Conservation (phyloP, 2,797 vertebrate genomes). For the Oreortyx pictus region DNA sequence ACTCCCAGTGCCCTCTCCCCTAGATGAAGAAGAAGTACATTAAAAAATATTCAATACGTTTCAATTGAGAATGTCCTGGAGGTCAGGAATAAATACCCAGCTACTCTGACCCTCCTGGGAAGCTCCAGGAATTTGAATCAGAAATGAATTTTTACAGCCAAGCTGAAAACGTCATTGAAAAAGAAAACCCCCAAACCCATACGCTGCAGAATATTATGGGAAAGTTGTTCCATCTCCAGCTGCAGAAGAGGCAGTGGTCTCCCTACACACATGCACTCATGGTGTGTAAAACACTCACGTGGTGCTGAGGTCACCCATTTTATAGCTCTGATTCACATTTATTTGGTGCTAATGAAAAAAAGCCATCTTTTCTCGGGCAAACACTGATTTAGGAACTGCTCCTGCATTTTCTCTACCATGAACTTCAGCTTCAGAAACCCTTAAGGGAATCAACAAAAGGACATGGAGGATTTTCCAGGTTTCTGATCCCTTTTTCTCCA, state of each 20-base stretch:
- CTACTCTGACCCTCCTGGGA: not conserved
- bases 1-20: fast-evolving
- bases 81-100: not conserved
- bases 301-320: not conserved
- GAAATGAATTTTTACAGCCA: not conserved
- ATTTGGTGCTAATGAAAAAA: not conserved
- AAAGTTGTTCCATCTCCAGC: not conserved
- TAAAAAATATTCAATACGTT: not conserved
- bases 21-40: not conserved
- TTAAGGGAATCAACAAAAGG: fast-evolving
- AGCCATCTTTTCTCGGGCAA: not conserved
- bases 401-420: fast-evolving
- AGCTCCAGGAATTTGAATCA: not conserved
- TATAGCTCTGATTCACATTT: not conserved
- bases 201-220: not conserved
- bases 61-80: not conserved
- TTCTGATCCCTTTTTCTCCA: not conserved
- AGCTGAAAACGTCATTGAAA: not conserved
- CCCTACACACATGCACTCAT: not conserved
- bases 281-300: not conserved
- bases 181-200: not conserved
- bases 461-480: not conserved
- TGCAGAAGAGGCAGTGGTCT: not conserved
- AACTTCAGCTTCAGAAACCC: not conserved
- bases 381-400: not conserved